These are phyloP conservation scores for Cheilosia soror DNA, from an alignment of 2,888 invertebrate species.

Conservation along the genomic window DNA sequence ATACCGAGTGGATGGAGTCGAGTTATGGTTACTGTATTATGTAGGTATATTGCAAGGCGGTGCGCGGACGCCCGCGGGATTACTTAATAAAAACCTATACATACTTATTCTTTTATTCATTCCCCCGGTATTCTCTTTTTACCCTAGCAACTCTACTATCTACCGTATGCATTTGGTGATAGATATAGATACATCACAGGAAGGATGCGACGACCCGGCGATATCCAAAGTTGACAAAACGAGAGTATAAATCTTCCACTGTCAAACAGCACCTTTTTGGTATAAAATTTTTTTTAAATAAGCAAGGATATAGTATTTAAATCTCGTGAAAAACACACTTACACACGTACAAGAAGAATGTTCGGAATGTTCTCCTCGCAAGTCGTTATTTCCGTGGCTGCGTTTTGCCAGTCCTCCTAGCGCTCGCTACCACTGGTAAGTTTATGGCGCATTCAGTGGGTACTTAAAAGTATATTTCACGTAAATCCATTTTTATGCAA, in stretches of 20 bases:
- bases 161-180: slow-evolving; percentile 37
- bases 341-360: background rate
- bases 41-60: background rate
- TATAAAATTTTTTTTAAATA: slow-evolving; percentile 40
- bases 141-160: background rate
- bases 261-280: slow-evolving; percentile 24
- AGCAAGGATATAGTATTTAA: slow-evolving; percentile 22
- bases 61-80: background rate
- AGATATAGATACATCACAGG: background rate
- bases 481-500: slow-evolving; percentile 62
- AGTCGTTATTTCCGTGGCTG: slow-evolving; percentile 40
- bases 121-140: slow-evolving; percentile 5
- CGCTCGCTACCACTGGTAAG: slow-evolving; percentile 2
- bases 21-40: background rate
- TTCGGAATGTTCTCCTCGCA: slow-evolving; percentile 10
- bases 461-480: slow-evolving; percentile 57
- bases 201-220: slow-evolving; percentile 29
- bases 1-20: slow-evolving; percentile 7
- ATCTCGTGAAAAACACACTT: slow-evolving; percentile 6
- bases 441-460: slow-evolving; percentile 40
- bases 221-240: slow-evolving; percentile 58
- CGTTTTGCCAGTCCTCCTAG: slow-evolving; percentile 28
- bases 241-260: slow-evolving; percentile 44
- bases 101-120: slow-evolving; percentile 1
- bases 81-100: background rate